Percentiles rank a stretch among this genome's conserved stretches.
Evolutionary conservation across 2,888 invertebrate genomes (phyloP).

Genomic region (Drosophila recens): DNA sequence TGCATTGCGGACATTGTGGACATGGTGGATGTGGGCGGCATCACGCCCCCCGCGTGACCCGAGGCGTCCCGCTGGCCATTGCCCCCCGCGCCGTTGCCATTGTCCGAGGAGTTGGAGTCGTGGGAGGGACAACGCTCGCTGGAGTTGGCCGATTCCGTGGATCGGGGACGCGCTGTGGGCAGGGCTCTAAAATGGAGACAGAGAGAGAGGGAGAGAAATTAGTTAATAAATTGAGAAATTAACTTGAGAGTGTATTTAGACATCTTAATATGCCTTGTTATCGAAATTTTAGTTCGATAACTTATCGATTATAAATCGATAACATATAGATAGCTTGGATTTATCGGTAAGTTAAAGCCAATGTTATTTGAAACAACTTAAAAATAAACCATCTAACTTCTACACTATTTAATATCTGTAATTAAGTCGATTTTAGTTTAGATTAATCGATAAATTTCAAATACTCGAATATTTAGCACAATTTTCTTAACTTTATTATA

Average conservation of each 20-base stretch:
- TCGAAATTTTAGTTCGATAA: background rate
- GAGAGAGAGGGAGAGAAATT: background rate
- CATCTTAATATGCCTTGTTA: too few relatives aligned
- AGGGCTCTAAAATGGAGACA: slow-evolving; percentile 71
- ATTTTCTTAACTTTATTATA: too few relatives aligned
- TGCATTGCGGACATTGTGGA: slow-evolving; percentile 62
- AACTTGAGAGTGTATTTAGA: too few relatives aligned
- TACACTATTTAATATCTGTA: too few relatives aligned
- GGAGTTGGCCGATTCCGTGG: slow-evolving; percentile 84
- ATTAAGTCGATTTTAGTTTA: too few relatives aligned
- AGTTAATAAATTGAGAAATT: background rate
- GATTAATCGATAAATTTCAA: too few relatives aligned
- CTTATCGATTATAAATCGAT: background rate
- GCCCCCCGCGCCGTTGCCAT: slow-evolving; percentile 79
- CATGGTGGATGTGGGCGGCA: slow-evolving; percentile 64
- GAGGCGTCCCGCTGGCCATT: slow-evolving; percentile 71
- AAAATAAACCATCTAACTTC: too few relatives aligned
- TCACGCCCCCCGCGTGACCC: slow-evolving; percentile 45
- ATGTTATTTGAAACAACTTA: too few relatives aligned
- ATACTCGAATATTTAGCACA: too few relatives aligned
- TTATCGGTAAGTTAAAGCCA: too few relatives aligned
- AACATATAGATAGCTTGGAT: too few relatives aligned
- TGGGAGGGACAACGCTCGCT: slow-evolving; percentile 92
- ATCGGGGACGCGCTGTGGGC: slow-evolving; percentile 84
- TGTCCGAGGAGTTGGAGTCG: slow-evolving; percentile 91